Evolutionary conservation across 2,797 vertebrate species (phyloP), one percentile per base, ranked within the genome.

Genomic region (Tamandua tetradactyla): DNA sequence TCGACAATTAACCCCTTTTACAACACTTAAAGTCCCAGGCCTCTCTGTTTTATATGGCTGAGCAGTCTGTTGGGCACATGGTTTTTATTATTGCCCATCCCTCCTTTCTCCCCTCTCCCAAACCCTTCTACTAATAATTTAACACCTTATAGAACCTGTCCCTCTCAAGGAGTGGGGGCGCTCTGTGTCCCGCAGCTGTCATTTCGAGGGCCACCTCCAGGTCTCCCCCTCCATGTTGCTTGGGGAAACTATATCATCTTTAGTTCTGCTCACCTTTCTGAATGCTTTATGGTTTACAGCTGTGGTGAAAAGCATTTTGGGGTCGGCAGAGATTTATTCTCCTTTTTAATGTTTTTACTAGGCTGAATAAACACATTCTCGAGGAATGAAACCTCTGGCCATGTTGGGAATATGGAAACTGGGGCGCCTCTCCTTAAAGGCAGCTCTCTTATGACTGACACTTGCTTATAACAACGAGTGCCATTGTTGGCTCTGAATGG

Each of bases 281-380:
- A 95, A 98, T 97, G 96, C 97, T 98, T 98, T 94, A 97, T 92
- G 96, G 96, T 61, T 5, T 74, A 25, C 0, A 94, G 97, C 94
- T 97, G 96, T 35, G 93, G 91, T 81, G 95, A 98, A 98, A 98
- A 98, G 98, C 96, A 97, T 97, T 98, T 96, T 97, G 97, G 93
- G 98, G 97, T 98, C 96, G 85, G 89, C n/a, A 86, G 97, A 97
- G 98, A 98, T 98, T 98, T 98, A 97, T 98, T 98, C 97, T 96
- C 87, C 80, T 78, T 97, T 97, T 97, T 96, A 80, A 97, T 99
- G 98, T 98, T 98, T 99, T 98, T 97, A 98, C 98, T 98, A 96
- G 98, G 96, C 97, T 98, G 97, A 98, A 98, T 98, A 99, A 99
- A 99, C 98, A 98, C 97, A 97, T 98, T 97, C 79, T 81, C 94